Evolutionary conservation across 2,113 vertebrate genomes (phyloP), one percentile per base, ranked within the genome.

Genomic region (Donacobius atricapilla): DNA sequence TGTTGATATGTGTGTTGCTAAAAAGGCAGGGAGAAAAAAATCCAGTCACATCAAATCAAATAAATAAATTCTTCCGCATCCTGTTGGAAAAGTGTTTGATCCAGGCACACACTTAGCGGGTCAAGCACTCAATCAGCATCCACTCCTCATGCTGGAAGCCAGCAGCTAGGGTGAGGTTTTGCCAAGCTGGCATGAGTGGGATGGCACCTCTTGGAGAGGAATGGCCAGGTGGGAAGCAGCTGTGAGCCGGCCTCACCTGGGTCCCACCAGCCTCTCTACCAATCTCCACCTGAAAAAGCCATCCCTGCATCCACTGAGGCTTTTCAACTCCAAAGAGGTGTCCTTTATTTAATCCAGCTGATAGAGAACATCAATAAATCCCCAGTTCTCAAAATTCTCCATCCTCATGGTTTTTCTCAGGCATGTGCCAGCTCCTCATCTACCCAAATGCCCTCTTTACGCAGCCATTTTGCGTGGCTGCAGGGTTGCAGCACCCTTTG

Each of bases 131-230:
- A 37, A 5, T 54, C 78, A 88, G 60, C 73, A 87, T 50, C 73
- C 5, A 0, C 42, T 50, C n/a, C 39, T 72, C 30, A 31, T 42
- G 60, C 40, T 65, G 71, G 75, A 72, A 89, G 50, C 64, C 73
- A 78, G 35, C 25, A 79, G 28, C 17, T 5, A 1, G 75, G 30
- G 19, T 0, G 0, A 86, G 56, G 68, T 70, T 69, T 87, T 0
- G 0, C 65, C 3, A 4, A n/a, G 71, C 33, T 2, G 2, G 27
- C 42, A 42, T 9, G 40, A 84, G 21, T 3, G 1, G 17, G 27
- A 9, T 53, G 33, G 57, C 45, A 64, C 7, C 25, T 37, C 44
- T 21, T 6, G 3, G 48, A 63, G 61, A 37, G 30, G 57, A 30
- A 27, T 47, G 39, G 9, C 21, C 42, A 23, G 37, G 22, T 30